Percentiles rank a stretch among this genome's conserved stretches.
Conservation (phyloP, 1,140 invertebrate species). For the Drosophila tsacasi region DNA sequence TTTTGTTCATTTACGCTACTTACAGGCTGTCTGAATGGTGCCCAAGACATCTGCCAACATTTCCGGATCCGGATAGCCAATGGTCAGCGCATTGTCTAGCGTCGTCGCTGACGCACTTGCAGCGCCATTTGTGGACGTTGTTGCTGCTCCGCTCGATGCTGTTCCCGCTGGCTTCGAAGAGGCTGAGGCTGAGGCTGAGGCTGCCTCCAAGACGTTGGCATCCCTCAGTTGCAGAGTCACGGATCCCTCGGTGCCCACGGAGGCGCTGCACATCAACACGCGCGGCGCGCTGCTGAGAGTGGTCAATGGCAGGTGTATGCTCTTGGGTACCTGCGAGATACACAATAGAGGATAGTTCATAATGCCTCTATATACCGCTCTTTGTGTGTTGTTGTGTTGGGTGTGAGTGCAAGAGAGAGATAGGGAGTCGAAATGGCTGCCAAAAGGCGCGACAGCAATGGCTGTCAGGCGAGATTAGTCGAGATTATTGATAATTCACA, state of each 20-base stretch:
- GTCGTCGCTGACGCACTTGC: constrained; percentile 57
- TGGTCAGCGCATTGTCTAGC: constrained; percentile 86
- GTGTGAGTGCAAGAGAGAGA: background rate
- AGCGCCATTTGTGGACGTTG: constrained; percentile 67
- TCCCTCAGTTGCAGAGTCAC: constrained; percentile 86
- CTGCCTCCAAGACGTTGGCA: constrained; percentile 84
- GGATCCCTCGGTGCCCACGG: constrained; percentile 87
- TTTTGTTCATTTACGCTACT: constrained; percentile 30
- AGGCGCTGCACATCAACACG: constrained; percentile 88
- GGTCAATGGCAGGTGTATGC: constrained; percentile 86
- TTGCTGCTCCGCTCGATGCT: constrained; percentile 11
- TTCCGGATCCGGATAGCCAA: constrained; percentile 87
- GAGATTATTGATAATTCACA: constrained; percentile 76
- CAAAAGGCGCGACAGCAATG: constrained; percentile 45
- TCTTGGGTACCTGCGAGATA: constrained; percentile 76
- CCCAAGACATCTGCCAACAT: constrained; percentile 85
- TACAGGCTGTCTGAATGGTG: constrained; percentile 85
- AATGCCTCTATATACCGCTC: background rate
- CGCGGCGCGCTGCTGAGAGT: constrained; percentile 86
- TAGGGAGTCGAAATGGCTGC: constrained; percentile 42
- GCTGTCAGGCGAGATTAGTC: constrained; percentile 68
- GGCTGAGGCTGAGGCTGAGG: constrained; percentile 18
- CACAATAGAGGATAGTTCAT: constrained; percentile 56
- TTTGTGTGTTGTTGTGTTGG: constrained; percentile 13
- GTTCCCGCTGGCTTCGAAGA: constrained; percentile 16